Base-by-base conservation (phyloP, 2,113 vertebrate species). In the Mesocricetus auratus region DNA sequence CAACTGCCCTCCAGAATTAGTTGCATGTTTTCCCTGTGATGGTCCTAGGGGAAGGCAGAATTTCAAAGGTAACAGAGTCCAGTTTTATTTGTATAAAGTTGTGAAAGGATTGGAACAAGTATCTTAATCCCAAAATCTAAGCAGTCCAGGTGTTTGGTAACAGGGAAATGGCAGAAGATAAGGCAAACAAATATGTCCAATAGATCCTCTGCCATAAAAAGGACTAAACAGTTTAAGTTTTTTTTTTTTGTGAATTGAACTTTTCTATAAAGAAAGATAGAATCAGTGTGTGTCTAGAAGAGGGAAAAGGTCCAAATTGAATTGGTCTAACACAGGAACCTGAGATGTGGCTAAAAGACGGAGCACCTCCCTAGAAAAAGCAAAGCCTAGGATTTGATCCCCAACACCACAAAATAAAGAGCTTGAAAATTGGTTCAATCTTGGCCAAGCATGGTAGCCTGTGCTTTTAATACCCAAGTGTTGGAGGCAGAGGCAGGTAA, bases 31-130 rank as follows among this genome's bases (percentile, higher is more conserved):
- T 9, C 39, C 19, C 74, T 50, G 1, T 42, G 82, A 68, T 88
- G 12, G 17, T 50, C 86, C 64, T 26, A 69, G 42, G 93, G 39
- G 60, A 92, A 45, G 26, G 19, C 24, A 90, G 81, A 88, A 83
- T 62, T 85, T 89, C 78, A 90, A 77, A 62, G 39, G 47, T 68
- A 82, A 74, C 36, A 75, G 83, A 81, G 71, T 47, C 53, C 58
- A 36, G 26, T 93, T 77, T 94, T 56, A 83, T 73, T 90, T 64
- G 16, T 17, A 90, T 36, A 94, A 87, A 83, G 19, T 74, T 29
- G 33, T 87, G 26, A 33, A 19, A 73, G 47, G 17, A 83, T 33
- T 19, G 5, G 50, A 39, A 71, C 1, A 19, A 60, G 6, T 60
- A 19, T 87, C 66, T 93, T 74, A 77, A 39, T 88, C 56, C 10